phyloP scores from a whole-genome alignment of 2,888 invertebrate species.

The Drosophila subsilvestris region DNA sequence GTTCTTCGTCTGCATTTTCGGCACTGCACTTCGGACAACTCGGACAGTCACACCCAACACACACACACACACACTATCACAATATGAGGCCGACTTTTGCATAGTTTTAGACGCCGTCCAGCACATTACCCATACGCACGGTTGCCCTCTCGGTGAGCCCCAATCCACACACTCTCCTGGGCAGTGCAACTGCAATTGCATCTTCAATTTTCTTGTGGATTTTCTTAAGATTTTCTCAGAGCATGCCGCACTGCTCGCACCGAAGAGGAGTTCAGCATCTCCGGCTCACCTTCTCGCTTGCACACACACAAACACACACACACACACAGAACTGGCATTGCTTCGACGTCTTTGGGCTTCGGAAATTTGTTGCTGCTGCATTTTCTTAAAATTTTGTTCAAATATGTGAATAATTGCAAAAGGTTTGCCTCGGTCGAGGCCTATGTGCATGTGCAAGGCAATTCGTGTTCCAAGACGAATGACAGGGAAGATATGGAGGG shows the following conservation, averaged over 20 bases:
- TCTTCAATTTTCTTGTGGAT: constrained; percentile 67
- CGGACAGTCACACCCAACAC: constrained; percentile 12
- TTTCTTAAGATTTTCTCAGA: constrained; percentile 69
- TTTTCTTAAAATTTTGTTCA: constrained; percentile 80
- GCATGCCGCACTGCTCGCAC: constrained; percentile 46
- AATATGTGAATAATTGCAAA: constrained; percentile 77
- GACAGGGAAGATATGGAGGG: neutral
- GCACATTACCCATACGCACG: constrained; percentile 71
- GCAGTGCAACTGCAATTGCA: constrained; percentile 48
- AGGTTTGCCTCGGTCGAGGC: constrained; percentile 42
- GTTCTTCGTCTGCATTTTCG: constrained; percentile 50
- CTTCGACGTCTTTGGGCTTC: constrained; percentile 64
- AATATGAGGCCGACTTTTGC: constrained; percentile 57
- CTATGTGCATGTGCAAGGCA: constrained; percentile 49
- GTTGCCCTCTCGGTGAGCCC: constrained; percentile 31
- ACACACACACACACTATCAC: constrained; percentile 20
- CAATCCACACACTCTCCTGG: constrained; percentile 6
- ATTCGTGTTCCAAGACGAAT: constrained; percentile 48
- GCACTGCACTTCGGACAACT: constrained; percentile 45
- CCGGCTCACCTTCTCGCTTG: constrained; percentile 50
- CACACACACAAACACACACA: too few relatives aligned
- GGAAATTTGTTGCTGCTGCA: constrained; percentile 76
- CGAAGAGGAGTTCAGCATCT: neutral
- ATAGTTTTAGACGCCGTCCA: constrained; percentile 64
- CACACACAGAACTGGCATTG: constrained; percentile 24